phyloP scores from a whole-genome alignment of 2,113 vertebrate species.

The Podarcis raffonei region DNA sequence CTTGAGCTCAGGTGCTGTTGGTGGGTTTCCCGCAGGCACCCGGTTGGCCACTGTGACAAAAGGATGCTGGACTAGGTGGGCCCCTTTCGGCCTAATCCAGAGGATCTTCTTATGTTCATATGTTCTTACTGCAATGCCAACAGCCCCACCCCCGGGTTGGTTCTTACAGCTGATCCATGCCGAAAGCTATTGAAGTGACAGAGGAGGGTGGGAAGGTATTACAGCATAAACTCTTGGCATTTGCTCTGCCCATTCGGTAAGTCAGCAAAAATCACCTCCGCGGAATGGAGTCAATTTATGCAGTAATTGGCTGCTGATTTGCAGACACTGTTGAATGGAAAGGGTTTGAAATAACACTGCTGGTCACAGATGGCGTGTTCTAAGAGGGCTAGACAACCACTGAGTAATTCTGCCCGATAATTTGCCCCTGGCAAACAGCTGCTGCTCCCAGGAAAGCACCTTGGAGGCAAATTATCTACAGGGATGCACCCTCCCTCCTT shows the following conservation, averaged over 20 bases:
- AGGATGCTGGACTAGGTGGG: too few species aligned
- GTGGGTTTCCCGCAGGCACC: too few species aligned
- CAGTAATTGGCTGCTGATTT: neutral
- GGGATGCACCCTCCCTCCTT: neutral
- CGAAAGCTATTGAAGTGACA: slow-evolving; percentile 43
- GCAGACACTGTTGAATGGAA: neutral
- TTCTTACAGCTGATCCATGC: slow-evolving; percentile 52
- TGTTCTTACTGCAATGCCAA: neutral
- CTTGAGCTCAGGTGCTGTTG: too few species aligned
- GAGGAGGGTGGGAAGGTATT: slow-evolving; percentile 46
- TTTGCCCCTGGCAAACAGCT: neutral
- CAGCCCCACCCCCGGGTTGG: slow-evolving; percentile 49
- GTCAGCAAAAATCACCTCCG: slow-evolving; percentile 28
- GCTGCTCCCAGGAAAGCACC: neutral
- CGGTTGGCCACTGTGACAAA: too few species aligned
- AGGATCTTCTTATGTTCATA: too few species aligned
- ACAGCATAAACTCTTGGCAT: neutral
- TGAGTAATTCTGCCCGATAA: neutral
- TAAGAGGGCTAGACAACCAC: neutral
- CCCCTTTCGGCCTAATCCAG: too few species aligned
- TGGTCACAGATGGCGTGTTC: neutral
- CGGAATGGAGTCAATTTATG: neutral
- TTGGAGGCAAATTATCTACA: neutral
- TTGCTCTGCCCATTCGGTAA: slow-evolving; percentile 31
- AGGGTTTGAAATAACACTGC: neutral